Evolutionary conservation across 2,113 vertebrate species (phyloP).

Genomic region (Todiramphus chloris): DNA sequence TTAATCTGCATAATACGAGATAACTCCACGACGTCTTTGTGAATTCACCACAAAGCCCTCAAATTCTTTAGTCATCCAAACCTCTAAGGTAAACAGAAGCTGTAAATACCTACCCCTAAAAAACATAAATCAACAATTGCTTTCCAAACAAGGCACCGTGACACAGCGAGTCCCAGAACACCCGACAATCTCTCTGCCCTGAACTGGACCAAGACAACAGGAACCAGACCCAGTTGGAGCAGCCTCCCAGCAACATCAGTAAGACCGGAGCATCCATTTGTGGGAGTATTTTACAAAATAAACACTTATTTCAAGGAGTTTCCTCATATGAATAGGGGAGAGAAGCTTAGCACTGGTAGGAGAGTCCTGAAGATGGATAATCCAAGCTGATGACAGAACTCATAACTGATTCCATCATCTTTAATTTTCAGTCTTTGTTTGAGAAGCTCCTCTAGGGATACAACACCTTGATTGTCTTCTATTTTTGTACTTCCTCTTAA

Average conservation of each 20-base stretch:
- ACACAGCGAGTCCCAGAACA: background rate
- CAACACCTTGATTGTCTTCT: accelerated
- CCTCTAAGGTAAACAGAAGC: background rate
- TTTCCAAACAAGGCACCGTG: background rate
- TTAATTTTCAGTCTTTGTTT: background rate
- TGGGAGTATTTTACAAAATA: accelerated
- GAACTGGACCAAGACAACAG: background rate
- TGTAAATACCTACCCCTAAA: background rate
- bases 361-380: background rate
- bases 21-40: background rate
- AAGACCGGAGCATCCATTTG: no score
- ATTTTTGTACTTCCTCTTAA: background rate
- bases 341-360: accelerated
- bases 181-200: background rate
- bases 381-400: background rate
- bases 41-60: background rate
- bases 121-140: background rate
- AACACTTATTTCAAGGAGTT: accelerated
- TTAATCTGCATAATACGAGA: background rate
- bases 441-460: background rate
- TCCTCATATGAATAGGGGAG: accelerated
- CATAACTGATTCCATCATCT: background rate
- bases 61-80: background rate
- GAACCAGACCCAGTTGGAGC: background rate
- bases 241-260: background rate